These are phyloP conservation scores for Abramis brama DNA, from an alignment of 2,113 vertebrate genomes.

Conservation along the genomic window DNA sequence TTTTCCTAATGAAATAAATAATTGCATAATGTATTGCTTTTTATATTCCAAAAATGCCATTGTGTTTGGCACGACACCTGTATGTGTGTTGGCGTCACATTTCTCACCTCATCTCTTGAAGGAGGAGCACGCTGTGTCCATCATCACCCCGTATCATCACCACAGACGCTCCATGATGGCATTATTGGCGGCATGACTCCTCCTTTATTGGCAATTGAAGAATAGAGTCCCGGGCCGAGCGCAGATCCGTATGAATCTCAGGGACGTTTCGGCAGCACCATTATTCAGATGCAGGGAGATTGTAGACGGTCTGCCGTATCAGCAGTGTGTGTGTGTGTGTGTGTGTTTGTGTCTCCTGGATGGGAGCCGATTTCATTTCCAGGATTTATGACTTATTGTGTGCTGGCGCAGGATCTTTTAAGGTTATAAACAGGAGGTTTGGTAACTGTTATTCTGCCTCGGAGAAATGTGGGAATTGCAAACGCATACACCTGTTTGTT, in stretches of 20 bases:
- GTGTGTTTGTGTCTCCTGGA: slow-evolving; percentile 13
- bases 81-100: not conserved
- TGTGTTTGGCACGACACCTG: not conserved
- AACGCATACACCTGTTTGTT: slow-evolving; percentile 6
- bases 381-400: slow-evolving; percentile 52
- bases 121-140: slow-evolving; percentile 27
- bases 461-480: slow-evolving; percentile 31
- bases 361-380: slow-evolving; percentile 43
- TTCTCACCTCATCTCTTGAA: slow-evolving; percentile 13
- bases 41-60: not conserved
- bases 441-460: not conserved
- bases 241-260: slow-evolving; percentile 19
- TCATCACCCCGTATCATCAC: slow-evolving; percentile 32
- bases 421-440: slow-evolving; percentile 28
- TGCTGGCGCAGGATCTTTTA: slow-evolving; percentile 13
- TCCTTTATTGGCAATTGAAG: slow-evolving; percentile 40
- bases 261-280: not conserved
- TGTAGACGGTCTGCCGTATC: slow-evolving; percentile 36
- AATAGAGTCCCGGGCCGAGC: slow-evolving; percentile 15
- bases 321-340: not conserved
- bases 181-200: slow-evolving; percentile 43
- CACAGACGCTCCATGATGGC: slow-evolving; percentile 8
- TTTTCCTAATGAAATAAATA: not conserved
- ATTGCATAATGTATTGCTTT: not conserved
- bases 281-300: slow-evolving; percentile 48